Percentiles rank a stretch among this genome's conserved stretches.
Evolutionary conservation across 2,888 invertebrate species (phyloP).

Genomic region (Ametastegia equiseti): DNA sequence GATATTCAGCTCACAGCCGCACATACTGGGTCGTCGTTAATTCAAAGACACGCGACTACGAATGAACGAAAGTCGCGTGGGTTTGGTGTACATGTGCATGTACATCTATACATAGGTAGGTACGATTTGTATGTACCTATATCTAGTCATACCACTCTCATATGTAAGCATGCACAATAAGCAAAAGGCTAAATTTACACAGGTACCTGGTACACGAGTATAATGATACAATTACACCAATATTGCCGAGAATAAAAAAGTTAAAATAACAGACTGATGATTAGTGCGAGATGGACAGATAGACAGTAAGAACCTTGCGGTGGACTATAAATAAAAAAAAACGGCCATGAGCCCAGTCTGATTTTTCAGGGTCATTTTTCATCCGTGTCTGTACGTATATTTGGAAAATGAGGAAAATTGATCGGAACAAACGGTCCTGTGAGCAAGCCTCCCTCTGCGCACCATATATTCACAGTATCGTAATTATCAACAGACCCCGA

Average conservation of each 20-base stretch:
- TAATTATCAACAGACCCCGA: not conserved
- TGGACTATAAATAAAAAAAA: constrained; percentile 13
- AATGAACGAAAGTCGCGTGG: constrained; percentile 20
- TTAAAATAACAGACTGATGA: not conserved
- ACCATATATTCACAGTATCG: not conserved
- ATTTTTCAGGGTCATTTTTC: constrained; percentile 3
- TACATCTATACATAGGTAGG: not conserved
- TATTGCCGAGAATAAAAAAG: not conserved
- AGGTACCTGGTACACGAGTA: not conserved
- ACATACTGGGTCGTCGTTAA: not conserved
- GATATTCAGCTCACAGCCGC: not conserved
- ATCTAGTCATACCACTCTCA: not conserved
- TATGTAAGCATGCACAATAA: not conserved
- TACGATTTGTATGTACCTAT: not conserved
- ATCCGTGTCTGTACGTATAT: not conserved
- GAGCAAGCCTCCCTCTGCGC: not conserved
- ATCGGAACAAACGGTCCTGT: not conserved
- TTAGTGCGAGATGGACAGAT: not conserved
- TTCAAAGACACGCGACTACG: not conserved
- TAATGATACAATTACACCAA: constrained; percentile 1
- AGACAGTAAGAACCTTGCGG: constrained; percentile 5
- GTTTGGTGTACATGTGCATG: not conserved
- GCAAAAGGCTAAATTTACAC: not conserved
- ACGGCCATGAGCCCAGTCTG: constrained; percentile 4
- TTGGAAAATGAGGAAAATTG: not conserved